A percentile compares a stretch with the other conserved stretches of the same genome.
Evolutionary conservation across 1,140 invertebrate species (phyloP).

Genomic region (Trichogramma pretiosum): DNA sequence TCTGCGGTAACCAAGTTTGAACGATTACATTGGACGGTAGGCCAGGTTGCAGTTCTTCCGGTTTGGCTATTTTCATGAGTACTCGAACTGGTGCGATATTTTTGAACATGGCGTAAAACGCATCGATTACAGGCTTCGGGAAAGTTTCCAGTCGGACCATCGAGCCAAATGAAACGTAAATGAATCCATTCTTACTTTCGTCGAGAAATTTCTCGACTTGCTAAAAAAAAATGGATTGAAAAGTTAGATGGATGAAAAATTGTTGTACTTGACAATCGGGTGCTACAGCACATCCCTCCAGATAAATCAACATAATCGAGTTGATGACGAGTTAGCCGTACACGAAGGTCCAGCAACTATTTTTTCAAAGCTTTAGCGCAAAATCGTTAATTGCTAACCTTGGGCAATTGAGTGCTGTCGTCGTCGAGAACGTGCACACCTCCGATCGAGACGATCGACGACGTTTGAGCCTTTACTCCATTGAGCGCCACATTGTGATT

Average conservation of each 20-base stretch:
- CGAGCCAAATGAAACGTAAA: conserved; percentile 66
- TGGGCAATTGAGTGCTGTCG: conserved; percentile 10
- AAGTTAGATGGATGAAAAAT: too few species aligned
- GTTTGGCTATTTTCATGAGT: conserved; percentile 30
- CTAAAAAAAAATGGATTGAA: conserved; percentile 42
- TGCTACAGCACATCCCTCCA: background rate
- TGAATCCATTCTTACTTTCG: conserved; percentile 56
- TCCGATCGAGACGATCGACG: conserved; percentile 50
- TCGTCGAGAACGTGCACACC: conserved; percentile 46
- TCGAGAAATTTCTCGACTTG: conserved; percentile 58
- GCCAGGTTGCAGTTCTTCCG: conserved; percentile 31
- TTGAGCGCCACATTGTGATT: conserved; percentile 50
- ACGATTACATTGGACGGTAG: conserved; percentile 53
- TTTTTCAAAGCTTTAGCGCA: background rate
- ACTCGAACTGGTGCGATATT: conserved; percentile 30
- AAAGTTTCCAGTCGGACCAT: conserved; percentile 56
- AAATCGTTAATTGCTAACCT: background rate
- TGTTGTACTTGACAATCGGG: background rate
- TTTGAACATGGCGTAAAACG: conserved; percentile 27
- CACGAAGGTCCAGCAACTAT: background rate
- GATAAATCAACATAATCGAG: background rate
- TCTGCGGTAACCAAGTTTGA: conserved; percentile 56
- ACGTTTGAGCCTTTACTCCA: conserved; percentile 40
- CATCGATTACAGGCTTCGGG: conserved; percentile 22
- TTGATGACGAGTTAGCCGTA: background rate